Base-by-base conservation (phyloP, 2,113 vertebrate genomes). In the Chaenogobius annularis region DNA sequence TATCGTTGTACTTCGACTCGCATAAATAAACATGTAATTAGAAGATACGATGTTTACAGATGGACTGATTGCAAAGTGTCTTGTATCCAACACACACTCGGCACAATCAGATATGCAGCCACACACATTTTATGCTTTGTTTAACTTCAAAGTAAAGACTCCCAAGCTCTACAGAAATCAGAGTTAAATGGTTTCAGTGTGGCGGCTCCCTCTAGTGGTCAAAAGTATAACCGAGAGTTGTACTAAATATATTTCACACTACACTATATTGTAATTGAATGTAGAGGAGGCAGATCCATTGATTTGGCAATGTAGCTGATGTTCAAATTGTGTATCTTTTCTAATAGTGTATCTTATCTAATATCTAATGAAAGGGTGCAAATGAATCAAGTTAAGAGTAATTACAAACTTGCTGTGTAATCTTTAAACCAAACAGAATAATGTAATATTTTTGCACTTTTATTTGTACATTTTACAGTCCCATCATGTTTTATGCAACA, bases 191-290 rank as follows among this genome's bases (percentile, higher is more conserved):
- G 20, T 52, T 65, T 63, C 62, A 48, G 66, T 58, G 12, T 44
- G 48, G 56, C 71, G 56, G 43, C 26, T n/a, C 9, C 88, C 43
- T 44, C 87, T 0, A 77, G 85, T 91, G 90, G 85, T 48, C 0
- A 0, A 7, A 65, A 19, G 37, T 40, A 5, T 9, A 40, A 17
- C 3, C 2, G 37, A 40, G 5, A 5, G 35, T 17, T 10, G 58
- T 14, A 14, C 11, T 5, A 14, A 31, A 14, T 15, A 26, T n/a
- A 22, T 22, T 10, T 56, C 1, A 56, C 10, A 10, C 22, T 20
- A 4, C 17, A 52, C 17, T 52, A 54, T 40, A 40, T 40, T 40
- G 2, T 40, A 40, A 40, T 40, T 40, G 5, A 40, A 40, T 40
- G 37, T 7, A 40, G 37, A 40, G 37, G 37, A 7, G 37, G 37